Conservation (phyloP, 2,797 vertebrate genomes). For the Poeciliopsis infans region DNA sequence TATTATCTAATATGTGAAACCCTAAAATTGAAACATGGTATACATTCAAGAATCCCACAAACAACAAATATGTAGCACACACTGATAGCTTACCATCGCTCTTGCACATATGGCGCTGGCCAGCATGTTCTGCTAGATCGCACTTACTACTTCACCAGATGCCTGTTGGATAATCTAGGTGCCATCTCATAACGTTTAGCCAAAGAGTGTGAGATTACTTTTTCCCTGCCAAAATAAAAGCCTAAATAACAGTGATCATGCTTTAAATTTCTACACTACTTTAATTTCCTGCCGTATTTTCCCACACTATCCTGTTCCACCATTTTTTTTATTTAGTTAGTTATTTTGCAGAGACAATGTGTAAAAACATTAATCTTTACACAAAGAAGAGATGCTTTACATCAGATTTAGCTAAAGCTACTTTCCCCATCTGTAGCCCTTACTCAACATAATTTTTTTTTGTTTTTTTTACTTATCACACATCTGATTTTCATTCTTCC, state of each 20-base stretch:
- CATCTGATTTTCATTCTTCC: conserved; percentile 6
- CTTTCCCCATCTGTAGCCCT: no score
- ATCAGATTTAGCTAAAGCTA: no score
- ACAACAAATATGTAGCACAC: neutral
- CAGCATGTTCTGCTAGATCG: conserved; percentile 58
- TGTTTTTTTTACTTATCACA: neutral
- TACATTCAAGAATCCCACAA: neutral
- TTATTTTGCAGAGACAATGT: no score
- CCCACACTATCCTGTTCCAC: neutral
- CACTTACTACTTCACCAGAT: conserved; percentile 74
- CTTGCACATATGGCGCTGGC: conserved; percentile 51
- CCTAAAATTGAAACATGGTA: neutral
- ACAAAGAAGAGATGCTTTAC: no score
- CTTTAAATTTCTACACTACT: conserved; percentile 40
- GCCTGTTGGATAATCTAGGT: conserved; percentile 70
- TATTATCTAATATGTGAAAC: neutral
- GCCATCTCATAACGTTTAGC: conserved; percentile 62
- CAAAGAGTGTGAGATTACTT: conserved; percentile 40
- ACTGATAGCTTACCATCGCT: conserved; percentile 20
- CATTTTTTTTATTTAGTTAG: neutral
- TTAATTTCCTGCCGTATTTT: conserved; percentile 6
- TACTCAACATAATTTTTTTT: neutral
- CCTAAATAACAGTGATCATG: conserved; percentile 37
- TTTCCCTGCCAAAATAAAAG: conserved; percentile 45
- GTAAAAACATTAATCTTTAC: no score